Percentiles rank a stretch among this genome's conserved stretches.
These are phyloP conservation scores for human (Homo sapiens) DNA, from an alignment of 2,113 vertebrate species.

Conservation along the genomic window GRCh38 chr11:84626501-84627000, in stretches of 20 bases:
- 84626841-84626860: background rate
- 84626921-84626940: no score
- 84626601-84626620: background rate
- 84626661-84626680: background rate
- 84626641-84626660: background rate
- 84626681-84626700: no score
- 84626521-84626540: slow-evolving; percentile 39
- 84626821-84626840: slow-evolving; percentile 71
- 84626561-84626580: background rate
- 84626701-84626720: background rate
- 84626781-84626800: slow-evolving; percentile 11
- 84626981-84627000: no score
- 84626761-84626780: slow-evolving; percentile 42
- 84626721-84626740: background rate
- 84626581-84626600: background rate
- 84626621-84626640: background rate
- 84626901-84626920: no score
- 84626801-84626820: slow-evolving; percentile 75
- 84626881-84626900: no score
- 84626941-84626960: no score
- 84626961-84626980: no score
- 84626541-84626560: background rate
- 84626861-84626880: no score
- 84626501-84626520: slow-evolving; percentile 56
- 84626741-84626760: background rate